Conservation (phyloP, 2,113 vertebrate genomes). For the Rhinoderma darwinii region DNA sequence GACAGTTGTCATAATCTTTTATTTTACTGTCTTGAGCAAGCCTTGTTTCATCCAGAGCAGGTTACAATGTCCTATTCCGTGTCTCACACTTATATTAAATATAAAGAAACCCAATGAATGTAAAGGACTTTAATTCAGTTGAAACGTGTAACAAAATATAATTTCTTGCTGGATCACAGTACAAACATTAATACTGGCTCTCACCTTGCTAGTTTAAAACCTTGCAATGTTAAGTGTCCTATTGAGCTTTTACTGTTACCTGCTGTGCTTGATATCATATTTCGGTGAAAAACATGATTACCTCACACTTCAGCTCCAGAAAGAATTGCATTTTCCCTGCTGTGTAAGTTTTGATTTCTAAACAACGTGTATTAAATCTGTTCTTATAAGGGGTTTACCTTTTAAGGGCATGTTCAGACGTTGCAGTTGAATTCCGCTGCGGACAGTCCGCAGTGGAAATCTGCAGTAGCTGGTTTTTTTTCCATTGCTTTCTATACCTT, state of each 20-base stretch:
- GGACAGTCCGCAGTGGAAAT: too few species aligned
- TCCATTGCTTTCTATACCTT: too few species aligned
- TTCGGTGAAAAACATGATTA: conserved; percentile 45
- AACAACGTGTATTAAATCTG: conserved; percentile 43
- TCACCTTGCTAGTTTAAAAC: conserved; percentile 59
- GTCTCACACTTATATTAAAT: neutral
- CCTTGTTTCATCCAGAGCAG: neutral
- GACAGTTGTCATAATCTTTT: conserved; percentile 25
- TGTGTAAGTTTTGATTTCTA: conserved; percentile 46
- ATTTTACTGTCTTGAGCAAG: neutral
- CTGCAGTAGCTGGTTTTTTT: too few species aligned
- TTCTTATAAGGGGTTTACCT: conserved; percentile 31
- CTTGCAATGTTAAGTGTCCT: conserved; percentile 50
- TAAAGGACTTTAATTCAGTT: conserved; percentile 9
- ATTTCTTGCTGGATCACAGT: neutral
- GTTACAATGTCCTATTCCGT: neutral
- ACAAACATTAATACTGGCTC: conserved; percentile 49
- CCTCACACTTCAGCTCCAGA: conserved; percentile 22
- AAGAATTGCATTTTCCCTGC: conserved; percentile 50
- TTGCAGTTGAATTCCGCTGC: too few species aligned
- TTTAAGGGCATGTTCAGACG: too few species aligned
- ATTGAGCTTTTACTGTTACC: conserved; percentile 54
- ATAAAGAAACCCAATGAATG: neutral
- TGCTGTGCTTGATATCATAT: conserved; percentile 58
- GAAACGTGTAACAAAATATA: neutral